Percentiles rank a stretch among this genome's conserved stretches.
phyloP scores from a whole-genome alignment of 2,113 vertebrate species.

The Pheucticus melanocephalus region DNA sequence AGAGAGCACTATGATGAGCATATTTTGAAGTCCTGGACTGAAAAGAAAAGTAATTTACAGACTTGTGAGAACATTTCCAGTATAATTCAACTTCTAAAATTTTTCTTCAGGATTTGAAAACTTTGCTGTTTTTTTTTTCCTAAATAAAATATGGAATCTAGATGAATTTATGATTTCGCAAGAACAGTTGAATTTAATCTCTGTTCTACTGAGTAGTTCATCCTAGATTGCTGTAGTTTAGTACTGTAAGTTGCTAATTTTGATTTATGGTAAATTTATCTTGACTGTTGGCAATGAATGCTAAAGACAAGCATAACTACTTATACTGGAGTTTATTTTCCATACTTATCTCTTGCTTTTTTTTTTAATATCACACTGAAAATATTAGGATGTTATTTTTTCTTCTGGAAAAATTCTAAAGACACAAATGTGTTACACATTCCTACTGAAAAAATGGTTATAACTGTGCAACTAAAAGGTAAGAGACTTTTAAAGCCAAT shows the following conservation, averaged over 20 bases:
- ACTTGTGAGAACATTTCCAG: not conserved
- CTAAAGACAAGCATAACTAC: not conserved
- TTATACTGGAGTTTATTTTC: not conserved
- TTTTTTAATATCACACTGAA: not conserved
- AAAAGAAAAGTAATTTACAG: not conserved
- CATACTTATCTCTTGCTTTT: not conserved
- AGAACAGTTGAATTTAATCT: not conserved
- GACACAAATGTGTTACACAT: not conserved
- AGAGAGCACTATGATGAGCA: not conserved
- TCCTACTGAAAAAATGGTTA: not conserved
- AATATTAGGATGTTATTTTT: not conserved
- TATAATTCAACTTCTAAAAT: not conserved
- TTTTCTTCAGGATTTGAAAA: not conserved
- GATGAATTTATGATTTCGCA: not conserved
- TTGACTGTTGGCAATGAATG: not conserved
- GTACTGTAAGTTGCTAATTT: not conserved
- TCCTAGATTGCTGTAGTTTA: not conserved
- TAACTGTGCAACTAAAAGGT: not conserved
- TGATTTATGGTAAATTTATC: not conserved
- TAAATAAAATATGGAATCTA: not conserved
- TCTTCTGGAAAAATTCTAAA: not conserved
- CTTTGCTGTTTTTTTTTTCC: not conserved
- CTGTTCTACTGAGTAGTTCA: not conserved
- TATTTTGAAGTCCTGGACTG: not conserved
- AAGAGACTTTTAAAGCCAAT: not conserved